Base-by-base conservation (phyloP, 1,140 invertebrate species). In the Neoseiulus cucumeris region DNA sequence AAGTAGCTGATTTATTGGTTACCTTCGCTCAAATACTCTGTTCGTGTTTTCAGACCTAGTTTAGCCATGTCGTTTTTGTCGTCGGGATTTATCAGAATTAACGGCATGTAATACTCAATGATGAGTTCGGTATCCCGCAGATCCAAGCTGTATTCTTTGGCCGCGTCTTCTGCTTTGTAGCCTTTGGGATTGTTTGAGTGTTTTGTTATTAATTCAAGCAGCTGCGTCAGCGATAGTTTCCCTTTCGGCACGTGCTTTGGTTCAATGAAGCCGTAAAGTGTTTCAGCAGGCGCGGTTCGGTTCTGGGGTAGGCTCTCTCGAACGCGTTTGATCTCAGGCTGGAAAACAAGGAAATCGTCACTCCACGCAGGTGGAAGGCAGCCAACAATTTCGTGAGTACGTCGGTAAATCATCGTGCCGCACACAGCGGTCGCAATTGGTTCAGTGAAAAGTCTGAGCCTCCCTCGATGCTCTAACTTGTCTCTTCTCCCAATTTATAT, bases 81-180 rank as follows among this genome's bases (percentile, higher is more conserved):
- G 1, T 59, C 51, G 2, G 51, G 17, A 33, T 59, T 20, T 9
- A 59, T 20, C 4, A 59, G 25, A 2, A 14, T 59, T 20, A 59
- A 29, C 17, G 51, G 51, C 25, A 59, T 59, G 51, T 29, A 59
- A 25, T 59, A 59, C 51, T 59, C 33, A 20, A 59, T 59, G 25
- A 59, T 59, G 22, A 29, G 25, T 33, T 59, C 25, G 14, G 51
- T 20, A 20, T 59, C 51, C 17, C 33, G 25, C 14, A 59, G n/a
- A 6, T 59, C 51, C 25, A 59, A 33, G 33, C 22, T 2, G 9
- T 20, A 59, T 25, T 59, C 51, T 14, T 33, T 59, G 25, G 51
- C 51, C 14, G 51, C 51, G 2, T 59, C 14, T 18, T 12, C 14
- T 17, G 51, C 51, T 59, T 2, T 14, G 22, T 59, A 59, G 14